phyloP scores from a whole-genome alignment of 92 coral and sea anemone species.

The Bergia puertoricense region DNA sequence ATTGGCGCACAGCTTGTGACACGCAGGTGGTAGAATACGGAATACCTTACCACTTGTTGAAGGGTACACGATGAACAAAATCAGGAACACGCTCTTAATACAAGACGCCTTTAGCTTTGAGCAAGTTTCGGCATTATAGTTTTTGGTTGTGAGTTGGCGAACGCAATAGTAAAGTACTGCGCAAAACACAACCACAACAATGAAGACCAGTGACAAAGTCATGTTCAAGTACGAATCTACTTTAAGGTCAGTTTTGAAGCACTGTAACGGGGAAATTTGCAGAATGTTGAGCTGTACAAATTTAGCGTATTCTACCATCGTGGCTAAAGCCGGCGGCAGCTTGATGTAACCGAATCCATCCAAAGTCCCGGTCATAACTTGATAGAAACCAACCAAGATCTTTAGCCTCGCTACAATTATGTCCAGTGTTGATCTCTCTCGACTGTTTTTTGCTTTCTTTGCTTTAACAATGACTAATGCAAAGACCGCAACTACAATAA shows the following conservation, averaged over 20 bases:
- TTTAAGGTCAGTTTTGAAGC: background rate
- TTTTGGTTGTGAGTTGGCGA: background rate
- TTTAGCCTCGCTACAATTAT: constrained; percentile 22
- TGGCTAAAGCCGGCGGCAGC: background rate
- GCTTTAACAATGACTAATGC: constrained; percentile 12
- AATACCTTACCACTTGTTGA: background rate
- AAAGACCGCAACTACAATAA: background rate
- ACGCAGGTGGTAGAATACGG: constrained; percentile 21
- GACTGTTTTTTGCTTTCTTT: background rate
- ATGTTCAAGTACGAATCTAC: background rate
- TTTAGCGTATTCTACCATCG: background rate
- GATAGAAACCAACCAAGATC: constrained; percentile 36
- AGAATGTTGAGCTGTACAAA: constrained; percentile 21
- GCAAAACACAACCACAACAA: background rate
- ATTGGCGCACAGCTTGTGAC: constrained; percentile 13
- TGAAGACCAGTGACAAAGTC: background rate
- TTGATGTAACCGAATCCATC: constrained; percentile 6
- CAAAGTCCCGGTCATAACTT: constrained; percentile 33
- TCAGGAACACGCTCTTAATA: background rate
- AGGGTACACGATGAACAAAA: constrained; percentile 18
- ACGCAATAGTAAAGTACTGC: background rate
- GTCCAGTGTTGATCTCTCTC: constrained; percentile 1
- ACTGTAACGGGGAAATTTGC: constrained; percentile 35
- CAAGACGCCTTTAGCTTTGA: constrained; percentile 10
- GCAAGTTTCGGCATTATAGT: background rate